Evolutionary conservation across 2,797 vertebrate species (phyloP).

Genomic region (Leptatherina wallacei): DNA sequence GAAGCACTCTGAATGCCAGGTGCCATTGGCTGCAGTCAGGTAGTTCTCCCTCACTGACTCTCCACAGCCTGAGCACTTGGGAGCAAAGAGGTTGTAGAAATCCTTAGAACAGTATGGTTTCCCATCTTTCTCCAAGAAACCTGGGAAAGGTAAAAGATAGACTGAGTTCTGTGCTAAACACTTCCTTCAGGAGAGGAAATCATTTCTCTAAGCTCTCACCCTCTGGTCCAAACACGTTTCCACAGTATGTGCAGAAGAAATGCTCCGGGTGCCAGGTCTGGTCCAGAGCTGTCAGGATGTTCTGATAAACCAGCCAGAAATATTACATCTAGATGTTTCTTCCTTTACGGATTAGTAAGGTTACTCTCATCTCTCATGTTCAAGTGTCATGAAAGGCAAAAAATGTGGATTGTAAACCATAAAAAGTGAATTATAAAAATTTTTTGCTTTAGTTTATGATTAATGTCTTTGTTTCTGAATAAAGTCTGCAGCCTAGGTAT

Average conservation of each 20-base stretch:
- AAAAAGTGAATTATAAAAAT: slow-evolving; percentile 22
- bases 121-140: slow-evolving; percentile 86
- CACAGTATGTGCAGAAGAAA: slow-evolving; percentile 93
- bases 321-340: slow-evolving; percentile 29
- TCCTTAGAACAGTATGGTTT: slow-evolving; percentile 91
- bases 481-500: not conserved
- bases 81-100: slow-evolving; percentile 90
- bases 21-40: slow-evolving; percentile 88
- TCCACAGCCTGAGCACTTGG: slow-evolving; percentile 90
- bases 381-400: slow-evolving; percentile 32
- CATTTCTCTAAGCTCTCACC: slow-evolving; percentile 70
- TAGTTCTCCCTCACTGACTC: slow-evolving; percentile 86
- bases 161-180: slow-evolving; percentile 18
- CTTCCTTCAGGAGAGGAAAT: slow-evolving; percentile 14
- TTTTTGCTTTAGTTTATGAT: slow-evolving; percentile 48
- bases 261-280: slow-evolving; percentile 94
- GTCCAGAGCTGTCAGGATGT: slow-evolving; percentile 91
- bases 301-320: slow-evolving; percentile 77
- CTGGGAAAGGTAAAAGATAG: slow-evolving; percentile 63
- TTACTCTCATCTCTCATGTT: slow-evolving; percentile 41
- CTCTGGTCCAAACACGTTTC: slow-evolving; percentile 85
- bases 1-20: slow-evolving; percentile 94
- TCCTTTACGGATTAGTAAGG: slow-evolving; percentile 32
- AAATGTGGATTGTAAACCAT: slow-evolving; percentile 26
- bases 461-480: slow-evolving; percentile 43